phyloP scores from a whole-genome alignment of 2,888 invertebrate genomes.

The Mesopsocus fuscifrons region DNA sequence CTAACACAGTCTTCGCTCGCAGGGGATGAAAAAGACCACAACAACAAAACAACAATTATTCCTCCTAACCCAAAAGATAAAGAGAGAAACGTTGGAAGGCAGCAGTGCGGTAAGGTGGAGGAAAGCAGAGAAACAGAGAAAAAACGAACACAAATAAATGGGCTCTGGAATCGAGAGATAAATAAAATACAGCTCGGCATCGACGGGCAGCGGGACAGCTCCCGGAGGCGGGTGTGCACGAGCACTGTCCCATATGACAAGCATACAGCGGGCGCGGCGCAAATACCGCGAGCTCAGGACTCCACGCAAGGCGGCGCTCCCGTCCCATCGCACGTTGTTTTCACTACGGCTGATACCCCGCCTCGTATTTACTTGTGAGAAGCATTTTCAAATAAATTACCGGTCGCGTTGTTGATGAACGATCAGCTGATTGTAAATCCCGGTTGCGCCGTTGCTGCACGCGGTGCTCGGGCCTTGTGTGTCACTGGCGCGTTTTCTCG shows the following conservation, averaged over 20 bases:
- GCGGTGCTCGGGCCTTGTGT: too few relatives aligned
- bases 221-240: neutral
- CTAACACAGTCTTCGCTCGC: too few relatives aligned
- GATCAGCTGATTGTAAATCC: neutral
- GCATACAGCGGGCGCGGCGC: constrained; percentile 22
- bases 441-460: neutral
- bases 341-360: too few relatives aligned
- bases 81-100: too few relatives aligned
- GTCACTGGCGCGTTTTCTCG: too few relatives aligned
- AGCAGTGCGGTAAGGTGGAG: too few relatives aligned
- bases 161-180: neutral
- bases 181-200: neutral
- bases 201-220: neutral
- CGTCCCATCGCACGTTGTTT: constrained; percentile 5
- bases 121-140: neutral
- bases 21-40: too few relatives aligned
- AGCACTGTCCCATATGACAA: constrained; percentile 13
- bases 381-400: neutral
- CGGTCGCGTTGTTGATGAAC: neutral
- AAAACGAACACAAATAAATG: neutral
- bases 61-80: too few relatives aligned
- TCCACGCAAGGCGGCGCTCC: constrained; percentile 19
- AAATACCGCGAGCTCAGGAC: constrained; percentile 29
- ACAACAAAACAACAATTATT: too few relatives aligned
- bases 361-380: neutral